Conservation (phyloP, 2,888 invertebrate genomes). For the Petrolisthes manimaculis region DNA sequence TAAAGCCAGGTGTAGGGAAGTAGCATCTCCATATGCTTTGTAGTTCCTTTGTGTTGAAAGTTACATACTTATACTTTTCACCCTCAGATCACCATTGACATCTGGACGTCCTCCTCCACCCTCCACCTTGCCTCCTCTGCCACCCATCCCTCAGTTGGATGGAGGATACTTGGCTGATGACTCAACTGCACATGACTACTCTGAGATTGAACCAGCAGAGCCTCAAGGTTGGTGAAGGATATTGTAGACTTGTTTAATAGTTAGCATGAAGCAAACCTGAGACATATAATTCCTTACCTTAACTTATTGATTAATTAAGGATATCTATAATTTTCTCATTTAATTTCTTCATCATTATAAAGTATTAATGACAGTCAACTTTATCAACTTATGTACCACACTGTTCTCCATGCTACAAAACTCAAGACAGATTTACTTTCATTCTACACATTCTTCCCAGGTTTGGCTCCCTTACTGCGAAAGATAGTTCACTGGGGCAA, state of each 20-base stretch:
- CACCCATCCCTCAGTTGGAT: slow-evolving; percentile 56
- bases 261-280: too few species aligned
- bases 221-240: slow-evolving; percentile 54
- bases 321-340: too few species aligned
- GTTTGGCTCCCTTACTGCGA: slow-evolving; percentile 66
- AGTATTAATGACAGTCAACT: background rate
- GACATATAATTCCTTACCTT: too few species aligned
- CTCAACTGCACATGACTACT: slow-evolving; percentile 64
- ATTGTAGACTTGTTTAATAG: too few species aligned
- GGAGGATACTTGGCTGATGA: slow-evolving; percentile 58
- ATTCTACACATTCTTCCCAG: slow-evolving; percentile 11
- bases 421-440: background rate
- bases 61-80: too few species aligned
- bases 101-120: slow-evolving; percentile 49
- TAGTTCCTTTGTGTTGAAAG: background rate
- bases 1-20: too few species aligned
- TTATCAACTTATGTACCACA: background rate
- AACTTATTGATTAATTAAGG: too few species aligned
- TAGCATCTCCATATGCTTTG: background rate
- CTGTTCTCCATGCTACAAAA: background rate
- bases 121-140: slow-evolving; percentile 54
- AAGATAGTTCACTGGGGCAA: slow-evolving; percentile 74
- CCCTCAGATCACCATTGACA: slow-evolving; percentile 32
- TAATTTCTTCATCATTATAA: background rate
- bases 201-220: slow-evolving; percentile 63